These are phyloP conservation scores for Triplophysa tibetana DNA, from an alignment of 2,113 vertebrate genomes.

Conservation along the genomic window DNA sequence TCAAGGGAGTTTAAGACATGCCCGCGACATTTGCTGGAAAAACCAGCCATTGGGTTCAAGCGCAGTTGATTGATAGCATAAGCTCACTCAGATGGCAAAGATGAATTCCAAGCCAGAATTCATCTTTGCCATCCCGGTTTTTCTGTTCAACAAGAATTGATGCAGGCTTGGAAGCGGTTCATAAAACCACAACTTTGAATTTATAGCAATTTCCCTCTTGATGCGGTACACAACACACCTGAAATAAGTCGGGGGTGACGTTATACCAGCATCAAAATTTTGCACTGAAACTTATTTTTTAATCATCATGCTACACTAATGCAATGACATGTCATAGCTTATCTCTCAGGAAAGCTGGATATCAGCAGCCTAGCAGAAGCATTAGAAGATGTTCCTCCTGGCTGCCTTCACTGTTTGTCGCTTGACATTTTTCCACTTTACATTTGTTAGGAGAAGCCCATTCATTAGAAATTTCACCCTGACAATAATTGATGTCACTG, in stretches of 20 bases:
- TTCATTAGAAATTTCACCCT: conserved; percentile 63
- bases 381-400: conserved; percentile 38
- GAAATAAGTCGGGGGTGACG: background rate
- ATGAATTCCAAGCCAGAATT: too few species aligned
- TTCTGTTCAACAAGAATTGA: background rate
- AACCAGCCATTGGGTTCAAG: too few species aligned
- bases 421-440: conserved; percentile 19
- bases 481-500: conserved; percentile 69
- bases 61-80: background rate
- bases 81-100: too few species aligned
- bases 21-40: too few species aligned
- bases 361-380: conserved; percentile 8
- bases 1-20: too few species aligned
- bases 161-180: background rate
- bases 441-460: conserved; percentile 68
- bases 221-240: background rate
- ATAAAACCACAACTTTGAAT: conserved; percentile 8
- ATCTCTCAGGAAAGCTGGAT: background rate
- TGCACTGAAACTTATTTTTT: background rate
- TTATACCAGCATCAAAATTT: background rate
- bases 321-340: conserved; percentile 4
- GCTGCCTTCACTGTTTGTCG: conserved; percentile 14
- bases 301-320: background rate
- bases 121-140: background rate
- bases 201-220: background rate